Percentiles rank a stretch among this genome's conserved stretches.
Evolutionary conservation across 2,888 invertebrate species (phyloP).

Genomic region (Drosophila limbata): DNA sequence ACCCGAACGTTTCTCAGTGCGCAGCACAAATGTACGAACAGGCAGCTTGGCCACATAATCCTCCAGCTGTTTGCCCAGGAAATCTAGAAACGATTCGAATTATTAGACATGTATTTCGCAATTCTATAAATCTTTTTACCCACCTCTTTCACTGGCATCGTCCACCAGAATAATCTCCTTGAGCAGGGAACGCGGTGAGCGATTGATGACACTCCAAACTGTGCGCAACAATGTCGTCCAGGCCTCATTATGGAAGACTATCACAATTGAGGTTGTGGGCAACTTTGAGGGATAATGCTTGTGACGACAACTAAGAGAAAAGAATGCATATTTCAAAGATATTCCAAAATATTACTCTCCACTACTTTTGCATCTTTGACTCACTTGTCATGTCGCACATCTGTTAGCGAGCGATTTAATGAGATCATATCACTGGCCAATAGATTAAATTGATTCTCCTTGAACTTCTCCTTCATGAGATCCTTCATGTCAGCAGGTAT

Average conservation of each 20-base stretch:
- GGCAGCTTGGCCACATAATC: conserved; percentile 94
- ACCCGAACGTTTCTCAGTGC: conserved; percentile 97
- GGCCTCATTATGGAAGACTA: conserved; percentile 99
- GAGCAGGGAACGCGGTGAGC: conserved; percentile 94
- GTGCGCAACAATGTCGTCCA: conserved; percentile 98
- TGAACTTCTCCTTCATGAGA: conserved; percentile 97
- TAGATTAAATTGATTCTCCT: conserved; percentile 99
- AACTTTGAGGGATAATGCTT: conserved; percentile 92
- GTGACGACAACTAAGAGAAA: conserved; percentile 89
- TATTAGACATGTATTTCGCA: background rate
- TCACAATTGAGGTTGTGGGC: conserved; percentile 97
- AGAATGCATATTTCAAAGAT: background rate
- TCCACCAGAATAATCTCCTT: conserved; percentile 99
- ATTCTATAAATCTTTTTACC: conserved; percentile 18
- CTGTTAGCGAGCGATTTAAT: conserved; percentile 96
- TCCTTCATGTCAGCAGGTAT: conserved; percentile 94
- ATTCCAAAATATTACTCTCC: background rate
- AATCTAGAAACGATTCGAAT: conserved; percentile 87
- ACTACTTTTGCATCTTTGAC: conserved; percentile 82
- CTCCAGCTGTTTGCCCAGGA: conserved; percentile 94
- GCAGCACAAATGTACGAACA: conserved; percentile 93
- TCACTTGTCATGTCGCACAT: conserved; percentile 96
- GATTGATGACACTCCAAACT: conserved; percentile 98
- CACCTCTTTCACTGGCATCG: conserved; percentile 97
- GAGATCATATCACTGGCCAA: conserved; percentile 99